These are phyloP conservation scores for Drosophila phalerata DNA, from an alignment of 2,888 invertebrate species.

Conservation along the genomic window DNA sequence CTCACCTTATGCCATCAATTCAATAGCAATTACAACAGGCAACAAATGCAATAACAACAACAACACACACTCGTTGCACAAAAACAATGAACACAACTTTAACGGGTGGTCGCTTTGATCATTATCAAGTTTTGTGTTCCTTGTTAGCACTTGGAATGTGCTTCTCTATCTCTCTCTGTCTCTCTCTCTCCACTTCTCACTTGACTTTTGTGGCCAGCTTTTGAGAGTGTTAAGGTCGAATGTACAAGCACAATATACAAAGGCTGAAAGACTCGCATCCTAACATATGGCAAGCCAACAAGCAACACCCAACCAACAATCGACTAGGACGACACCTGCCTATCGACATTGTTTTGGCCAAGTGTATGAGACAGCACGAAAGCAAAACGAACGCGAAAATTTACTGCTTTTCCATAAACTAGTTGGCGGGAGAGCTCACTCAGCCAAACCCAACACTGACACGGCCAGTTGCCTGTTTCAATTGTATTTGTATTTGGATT, in stretches of 20 bases:
- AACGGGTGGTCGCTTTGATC: constrained; percentile 77
- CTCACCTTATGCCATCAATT: constrained; percentile 69
- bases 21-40: constrained; percentile 73
- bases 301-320: constrained; percentile 23
- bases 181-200: too few species aligned
- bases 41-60: constrained; percentile 20
- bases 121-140: constrained; percentile 64
- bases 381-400: constrained; percentile 57
- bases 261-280: constrained; percentile 6
- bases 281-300: constrained; percentile 38
- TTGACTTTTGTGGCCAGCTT: constrained; percentile 63
- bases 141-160: constrained; percentile 24
- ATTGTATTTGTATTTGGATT: too few species aligned
- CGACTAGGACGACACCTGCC: constrained; percentile 60
- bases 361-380: constrained; percentile 39
- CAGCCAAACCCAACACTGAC: constrained; percentile 6
- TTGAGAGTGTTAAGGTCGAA: constrained; percentile 72
- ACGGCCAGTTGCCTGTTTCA: constrained; percentile 30
- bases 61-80: constrained; percentile 51
- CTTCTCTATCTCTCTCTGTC: too few species aligned
- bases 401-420: constrained; percentile 75
- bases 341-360: constrained; percentile 12
- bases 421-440: constrained; percentile 35
- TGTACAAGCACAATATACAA: constrained; percentile 65
- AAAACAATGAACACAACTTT: constrained; percentile 74